Base-by-base conservation (phyloP, 2,888 invertebrate species). In the Eilema caniola region DNA sequence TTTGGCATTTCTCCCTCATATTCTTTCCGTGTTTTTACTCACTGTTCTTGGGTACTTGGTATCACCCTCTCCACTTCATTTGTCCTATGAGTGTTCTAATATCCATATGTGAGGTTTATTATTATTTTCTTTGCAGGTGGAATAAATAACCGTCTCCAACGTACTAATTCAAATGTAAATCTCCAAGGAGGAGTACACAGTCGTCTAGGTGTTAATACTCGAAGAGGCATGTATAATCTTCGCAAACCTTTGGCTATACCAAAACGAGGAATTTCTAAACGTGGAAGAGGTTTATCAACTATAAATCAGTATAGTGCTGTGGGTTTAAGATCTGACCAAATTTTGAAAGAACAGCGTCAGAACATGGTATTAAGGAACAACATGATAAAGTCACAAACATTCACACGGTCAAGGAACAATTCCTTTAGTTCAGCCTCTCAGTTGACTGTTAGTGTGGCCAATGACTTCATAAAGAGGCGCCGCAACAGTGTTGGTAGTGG, bases 311-410 rank as follows among this genome's bases (percentile, higher is more conserved):
- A 90, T 70, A 94, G 93, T 78, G 86, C 88, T 76, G 88, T 95
- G 3, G 95, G 95, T 41, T 84, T 95, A 64, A 88, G 95, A 85
- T 95, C 95, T 70, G 95, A 95, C 81, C 93, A 93, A 82, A 95
- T 95, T 63, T 79, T 95, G 7, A 89, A 90, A 76, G 90, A 94
- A 70, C 92, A 90, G 76, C 86, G 88, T 59, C 89, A 92, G 75
- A 89, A 92, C 74, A 77, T 89, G 75, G 76, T 88, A 14, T 75
- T 82, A 16, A 86, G 90, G 14, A 92, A 92, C 69, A 90, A 91
- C 76, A 80, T 92, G 1, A 95, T 95, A 67, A 90, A 83, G 80
- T 92, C 95, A 10, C 95, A 94, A 82, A 95, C 95, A 57, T 95
- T 95, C 69, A 95, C 93, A 62, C 86, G 95, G 11, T 95, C 95